Conservation (phyloP, 2,113 vertebrate species). For the Gadus macrocephalus region DNA sequence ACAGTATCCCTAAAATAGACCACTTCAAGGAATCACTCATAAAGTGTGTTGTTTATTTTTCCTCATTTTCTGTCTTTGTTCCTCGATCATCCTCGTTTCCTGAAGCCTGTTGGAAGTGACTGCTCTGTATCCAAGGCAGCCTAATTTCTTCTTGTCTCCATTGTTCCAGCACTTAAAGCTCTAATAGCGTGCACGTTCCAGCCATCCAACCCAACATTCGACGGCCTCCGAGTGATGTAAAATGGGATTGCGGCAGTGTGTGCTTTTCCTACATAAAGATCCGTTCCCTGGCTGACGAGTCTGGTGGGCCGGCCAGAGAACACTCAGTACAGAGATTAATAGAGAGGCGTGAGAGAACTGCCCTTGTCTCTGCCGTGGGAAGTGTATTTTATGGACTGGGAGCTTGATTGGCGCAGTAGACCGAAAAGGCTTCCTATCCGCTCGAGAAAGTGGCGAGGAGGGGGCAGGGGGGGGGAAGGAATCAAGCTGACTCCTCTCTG, state of each 20-base stretch:
- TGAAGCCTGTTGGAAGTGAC: background rate
- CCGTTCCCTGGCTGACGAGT: conserved; percentile 5
- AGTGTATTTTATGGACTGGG: background rate
- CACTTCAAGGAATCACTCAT: conserved; percentile 6
- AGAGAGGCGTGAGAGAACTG: background rate
- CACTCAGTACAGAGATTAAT: conserved; percentile 1
- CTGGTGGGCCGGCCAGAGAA: conserved; percentile 7
- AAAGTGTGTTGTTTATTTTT: too few relatives aligned
- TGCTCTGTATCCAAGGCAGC: background rate
- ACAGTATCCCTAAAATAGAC: conserved; percentile 18
- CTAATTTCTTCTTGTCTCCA: background rate
- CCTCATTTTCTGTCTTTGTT: background rate
- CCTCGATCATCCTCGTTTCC: conserved; percentile 4
- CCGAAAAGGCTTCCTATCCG: background rate
- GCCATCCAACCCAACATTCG: background rate
- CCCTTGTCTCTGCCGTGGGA: background rate
- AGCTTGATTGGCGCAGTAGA: background rate
- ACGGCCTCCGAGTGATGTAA: background rate
- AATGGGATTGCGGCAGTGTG: conserved; percentile 7
- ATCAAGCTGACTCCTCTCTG: background rate
- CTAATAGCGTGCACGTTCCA: background rate
- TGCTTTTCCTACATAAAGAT: conserved; percentile 5
- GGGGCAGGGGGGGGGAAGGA: background rate
- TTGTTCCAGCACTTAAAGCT: background rate
- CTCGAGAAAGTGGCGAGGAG: background rate